Base-by-base conservation (phyloP, 2,113 vertebrate genomes). In the Pongo abelii region DNA sequence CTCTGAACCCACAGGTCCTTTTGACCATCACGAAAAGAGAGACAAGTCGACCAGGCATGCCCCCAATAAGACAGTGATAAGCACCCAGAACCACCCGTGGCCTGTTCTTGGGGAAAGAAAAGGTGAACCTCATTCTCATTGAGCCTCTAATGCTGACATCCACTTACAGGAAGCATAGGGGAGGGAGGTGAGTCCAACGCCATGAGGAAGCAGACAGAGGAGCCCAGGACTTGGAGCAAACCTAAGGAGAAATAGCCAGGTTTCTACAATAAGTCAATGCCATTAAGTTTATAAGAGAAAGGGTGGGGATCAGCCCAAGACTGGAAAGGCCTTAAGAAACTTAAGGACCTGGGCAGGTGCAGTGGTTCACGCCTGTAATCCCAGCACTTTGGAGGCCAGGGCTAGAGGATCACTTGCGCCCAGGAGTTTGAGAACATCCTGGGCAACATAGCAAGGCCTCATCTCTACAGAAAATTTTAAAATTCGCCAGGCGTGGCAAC, bases 141-240 rank as follows among this genome's bases (percentile, higher is more conserved):
- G 64, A 74, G 30, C 18, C 14, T 84, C 43, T 30, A 8, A 27
- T 10, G 17, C 14, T 32, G 11, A 23, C 32, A 2, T 18, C 46
- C 61, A 88, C 23, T 61, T 50, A 22, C 4, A 6, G 17, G 27
- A 67, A 50, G 6, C 10, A n/a, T 1, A 27, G 17, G 18, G 32
- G n/a, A 23, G 40, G 32, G 57, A 48, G 32, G n/a, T 13, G 6
- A 13, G 30, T 32, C 5, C 67, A 22, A 4, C 3, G 13, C 2
- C 3, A 0, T 2, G 11, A 64, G 46, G 38, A 43, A 25, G 8
- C 22, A 32, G 4, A 50, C 10, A 0, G 32, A 43, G 1, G 17
- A 4, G 16, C 30, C 48, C 32, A 5, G 67, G 48, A 8, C 0
- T 0, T 14, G 25, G 17, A n/a, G 10, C 17, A 4, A 0, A 16